Evolutionary conservation across 1,140 invertebrate genomes (phyloP).

Genomic region (Pogonognathellus flavescens): DNA sequence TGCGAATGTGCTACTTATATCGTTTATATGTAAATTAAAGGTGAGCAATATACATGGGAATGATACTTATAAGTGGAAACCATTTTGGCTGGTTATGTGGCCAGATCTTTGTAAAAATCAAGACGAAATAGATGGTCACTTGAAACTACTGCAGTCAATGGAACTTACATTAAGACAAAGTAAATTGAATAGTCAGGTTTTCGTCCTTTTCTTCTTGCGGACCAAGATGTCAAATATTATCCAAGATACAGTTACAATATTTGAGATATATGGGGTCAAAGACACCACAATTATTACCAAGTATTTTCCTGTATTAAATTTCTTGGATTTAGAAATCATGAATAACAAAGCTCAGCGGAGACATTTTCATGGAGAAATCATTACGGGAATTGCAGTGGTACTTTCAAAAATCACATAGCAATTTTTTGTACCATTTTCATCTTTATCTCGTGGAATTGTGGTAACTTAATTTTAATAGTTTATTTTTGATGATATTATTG

Average conservation of each 20-base stretch:
- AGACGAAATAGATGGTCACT: not conserved
- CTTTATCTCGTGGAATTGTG: not conserved
- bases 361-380: not conserved
- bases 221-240: not conserved
- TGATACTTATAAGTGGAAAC: conserved; percentile 21
- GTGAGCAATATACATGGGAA: not conserved
- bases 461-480: not conserved
- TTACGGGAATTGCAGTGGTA: conserved; percentile 7
- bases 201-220: not conserved
- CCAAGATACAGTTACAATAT: not conserved
- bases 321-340: not conserved
- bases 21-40: not conserved
- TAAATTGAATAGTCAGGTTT: not conserved
- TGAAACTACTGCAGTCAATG: not conserved
- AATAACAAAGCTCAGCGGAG: not conserved
- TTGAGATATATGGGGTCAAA: not conserved
- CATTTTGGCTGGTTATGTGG: not conserved
- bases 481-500: not conserved
- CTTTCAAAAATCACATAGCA: no score
- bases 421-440: not conserved
- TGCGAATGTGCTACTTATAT: no score
- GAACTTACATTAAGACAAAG: not conserved
- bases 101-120: not conserved
- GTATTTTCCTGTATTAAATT: not conserved
- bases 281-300: not conserved